phyloP scores from a whole-genome alignment of 2,888 invertebrate species.

The Tolmerus cingulatus region DNA sequence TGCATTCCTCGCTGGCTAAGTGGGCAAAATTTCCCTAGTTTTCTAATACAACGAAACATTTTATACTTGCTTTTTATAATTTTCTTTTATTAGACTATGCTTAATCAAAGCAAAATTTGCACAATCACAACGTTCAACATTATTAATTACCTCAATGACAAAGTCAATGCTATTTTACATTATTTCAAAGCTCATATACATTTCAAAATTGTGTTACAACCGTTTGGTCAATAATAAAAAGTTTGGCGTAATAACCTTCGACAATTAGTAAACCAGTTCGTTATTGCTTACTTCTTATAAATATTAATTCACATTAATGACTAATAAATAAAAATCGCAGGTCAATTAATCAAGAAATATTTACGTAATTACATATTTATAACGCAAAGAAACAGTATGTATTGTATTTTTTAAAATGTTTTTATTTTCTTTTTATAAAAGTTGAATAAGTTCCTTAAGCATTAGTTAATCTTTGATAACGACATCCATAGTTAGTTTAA shows the following conservation, averaged over 20 bases:
- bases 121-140: not conserved
- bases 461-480: not conserved
- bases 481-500: not conserved
- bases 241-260: not conserved
- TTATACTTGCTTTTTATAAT: not conserved
- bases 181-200: not conserved
- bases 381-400: not conserved
- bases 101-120: not conserved
- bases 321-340: not conserved
- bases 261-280: not conserved
- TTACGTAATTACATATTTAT: not conserved
- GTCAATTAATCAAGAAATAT: not conserved
- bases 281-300: not conserved
- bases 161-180: not conserved
- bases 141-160: not conserved
- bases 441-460: not conserved
- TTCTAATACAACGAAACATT: not conserved
- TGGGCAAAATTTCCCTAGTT: not conserved
- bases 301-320: not conserved
- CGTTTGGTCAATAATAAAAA: not conserved
- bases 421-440: not conserved
- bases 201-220: not conserved
- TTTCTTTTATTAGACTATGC: not conserved
- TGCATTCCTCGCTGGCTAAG: not conserved
- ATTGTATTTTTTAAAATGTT: too few species aligned